phyloP scores from a whole-genome alignment of 2,888 invertebrate genomes.

The Norana najaformis region DNA sequence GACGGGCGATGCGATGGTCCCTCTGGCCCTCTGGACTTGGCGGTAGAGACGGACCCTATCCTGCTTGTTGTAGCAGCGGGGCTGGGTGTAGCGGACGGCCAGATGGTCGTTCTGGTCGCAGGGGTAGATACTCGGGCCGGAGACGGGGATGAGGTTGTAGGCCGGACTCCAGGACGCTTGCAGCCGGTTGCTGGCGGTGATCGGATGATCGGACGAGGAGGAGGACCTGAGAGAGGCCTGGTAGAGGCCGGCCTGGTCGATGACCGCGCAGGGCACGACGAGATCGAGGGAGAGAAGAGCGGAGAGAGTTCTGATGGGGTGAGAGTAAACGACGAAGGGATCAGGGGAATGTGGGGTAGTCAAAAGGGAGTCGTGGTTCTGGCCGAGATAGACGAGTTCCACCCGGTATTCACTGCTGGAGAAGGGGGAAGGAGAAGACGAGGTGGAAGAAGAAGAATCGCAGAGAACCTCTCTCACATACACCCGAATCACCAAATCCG shows the following conservation, averaged over 20 bases:
- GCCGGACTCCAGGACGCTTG: neutral
- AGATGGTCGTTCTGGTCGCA: neutral
- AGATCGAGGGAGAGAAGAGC: neutral
- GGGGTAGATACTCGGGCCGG: neutral
- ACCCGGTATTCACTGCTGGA: neutral
- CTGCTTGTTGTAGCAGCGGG: neutral
- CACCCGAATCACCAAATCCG: neutral
- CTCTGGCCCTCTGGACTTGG: neutral
- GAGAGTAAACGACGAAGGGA: neutral
- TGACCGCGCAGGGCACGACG: neutral
- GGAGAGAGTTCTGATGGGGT: neutral
- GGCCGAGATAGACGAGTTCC: neutral
- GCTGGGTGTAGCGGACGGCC: slow-evolving; percentile 7
- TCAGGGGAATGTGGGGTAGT: neutral
- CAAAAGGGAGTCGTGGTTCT: neutral
- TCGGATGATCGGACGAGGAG: neutral
- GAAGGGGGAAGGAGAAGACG: neutral
- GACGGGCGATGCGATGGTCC: slow-evolving; percentile 19
- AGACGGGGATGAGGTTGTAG: slow-evolving; percentile 14
- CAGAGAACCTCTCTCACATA: neutral
- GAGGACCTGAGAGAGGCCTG: neutral
- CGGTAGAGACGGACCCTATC: slow-evolving; percentile 19
- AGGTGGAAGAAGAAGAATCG: neutral
- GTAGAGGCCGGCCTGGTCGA: slow-evolving; percentile 27
- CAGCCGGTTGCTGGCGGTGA: slow-evolving; percentile 16